Evolutionary conservation across 1,140 invertebrate species (phyloP).

Genomic region (Panonychus citri): DNA sequence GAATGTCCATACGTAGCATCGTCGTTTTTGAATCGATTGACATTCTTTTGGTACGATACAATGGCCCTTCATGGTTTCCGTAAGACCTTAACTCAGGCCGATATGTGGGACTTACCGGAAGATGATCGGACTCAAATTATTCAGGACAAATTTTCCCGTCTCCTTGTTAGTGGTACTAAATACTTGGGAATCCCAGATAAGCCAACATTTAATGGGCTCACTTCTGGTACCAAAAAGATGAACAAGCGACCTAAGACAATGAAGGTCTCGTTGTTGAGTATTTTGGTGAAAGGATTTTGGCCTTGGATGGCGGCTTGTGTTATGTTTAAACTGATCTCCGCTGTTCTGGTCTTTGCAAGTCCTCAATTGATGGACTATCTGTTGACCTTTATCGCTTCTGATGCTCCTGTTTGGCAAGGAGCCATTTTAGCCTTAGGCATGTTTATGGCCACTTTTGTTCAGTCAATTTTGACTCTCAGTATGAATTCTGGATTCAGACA

Average conservation of each 20-base stretch:
- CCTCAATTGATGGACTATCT: not conserved
- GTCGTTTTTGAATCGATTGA: conserved; percentile 62
- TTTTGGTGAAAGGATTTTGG: conserved; percentile 9
- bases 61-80: conserved; percentile 4
- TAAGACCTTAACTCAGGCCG: conserved; percentile 3
- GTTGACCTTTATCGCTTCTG: not conserved
- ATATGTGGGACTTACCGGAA: not conserved
- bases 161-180: too few species aligned
- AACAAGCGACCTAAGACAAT: not conserved
- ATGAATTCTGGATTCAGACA: not conserved
- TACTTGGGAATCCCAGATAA: conserved; percentile 39
- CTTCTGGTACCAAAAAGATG: not conserved
- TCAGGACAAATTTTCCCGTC: not conserved
- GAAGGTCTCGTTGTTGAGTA: conserved; percentile 7
- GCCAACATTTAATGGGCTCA: not conserved
- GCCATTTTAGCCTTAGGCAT: not conserved
- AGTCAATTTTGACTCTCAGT: not conserved
- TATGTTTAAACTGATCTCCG: not conserved
- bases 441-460: not conserved
- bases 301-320: not conserved
- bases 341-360: not conserved
- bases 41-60: conserved; percentile 75
- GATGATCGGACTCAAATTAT: conserved; percentile 42
- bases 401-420: not conserved
- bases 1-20: conserved; percentile 20